phyloP scores from a whole-genome alignment of 1,140 invertebrate genomes.

The Zelostemma sp. region DNA sequence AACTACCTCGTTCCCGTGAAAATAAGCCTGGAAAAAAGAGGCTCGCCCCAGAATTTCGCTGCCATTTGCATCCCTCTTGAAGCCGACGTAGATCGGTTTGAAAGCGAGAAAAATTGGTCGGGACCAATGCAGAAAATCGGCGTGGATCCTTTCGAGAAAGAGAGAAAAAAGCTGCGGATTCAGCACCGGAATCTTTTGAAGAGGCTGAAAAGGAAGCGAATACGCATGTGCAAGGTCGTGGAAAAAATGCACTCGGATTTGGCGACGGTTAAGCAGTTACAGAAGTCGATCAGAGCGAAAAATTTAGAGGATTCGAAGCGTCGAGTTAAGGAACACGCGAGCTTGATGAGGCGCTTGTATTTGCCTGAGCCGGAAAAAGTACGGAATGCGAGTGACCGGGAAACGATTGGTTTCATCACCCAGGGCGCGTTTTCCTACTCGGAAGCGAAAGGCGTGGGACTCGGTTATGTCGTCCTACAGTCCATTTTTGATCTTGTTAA shows the following conservation, averaged over 20 bases:
- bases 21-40: slow-evolving; percentile 67
- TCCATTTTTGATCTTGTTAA: slow-evolving; percentile 71
- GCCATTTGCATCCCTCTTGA: slow-evolving; percentile 76
- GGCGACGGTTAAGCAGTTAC: slow-evolving; percentile 16
- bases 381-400: slow-evolving; percentile 74
- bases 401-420: slow-evolving; percentile 81
- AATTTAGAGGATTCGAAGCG: slow-evolving; percentile 19
- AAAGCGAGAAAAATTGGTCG: slow-evolving; percentile 59
- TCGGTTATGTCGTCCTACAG: slow-evolving; percentile 77
- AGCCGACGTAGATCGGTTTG: slow-evolving; percentile 70
- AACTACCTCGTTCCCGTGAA: slow-evolving; percentile 72
- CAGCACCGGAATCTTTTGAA: slow-evolving; percentile 75
- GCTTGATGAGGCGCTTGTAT: slow-evolving; percentile 78
- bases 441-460: slow-evolving; percentile 74
- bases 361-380: slow-evolving; percentile 74
- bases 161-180: slow-evolving; percentile 71
- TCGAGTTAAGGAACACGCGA: slow-evolving; percentile 69
- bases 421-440: slow-evolving; percentile 79
- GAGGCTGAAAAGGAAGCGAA: slow-evolving; percentile 71
- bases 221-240: slow-evolving; percentile 26
- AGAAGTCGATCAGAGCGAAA: slow-evolving; percentile 19
- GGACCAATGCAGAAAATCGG: slow-evolving; percentile 72
- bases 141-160: slow-evolving; percentile 72
- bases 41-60: slow-evolving; percentile 71
- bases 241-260: slow-evolving; percentile 27